A percentile compares a stretch with the other conserved stretches of the same genome.
phyloP scores from a whole-genome alignment of 2,888 invertebrate genomes.

The Ethmia dodecea region DNA sequence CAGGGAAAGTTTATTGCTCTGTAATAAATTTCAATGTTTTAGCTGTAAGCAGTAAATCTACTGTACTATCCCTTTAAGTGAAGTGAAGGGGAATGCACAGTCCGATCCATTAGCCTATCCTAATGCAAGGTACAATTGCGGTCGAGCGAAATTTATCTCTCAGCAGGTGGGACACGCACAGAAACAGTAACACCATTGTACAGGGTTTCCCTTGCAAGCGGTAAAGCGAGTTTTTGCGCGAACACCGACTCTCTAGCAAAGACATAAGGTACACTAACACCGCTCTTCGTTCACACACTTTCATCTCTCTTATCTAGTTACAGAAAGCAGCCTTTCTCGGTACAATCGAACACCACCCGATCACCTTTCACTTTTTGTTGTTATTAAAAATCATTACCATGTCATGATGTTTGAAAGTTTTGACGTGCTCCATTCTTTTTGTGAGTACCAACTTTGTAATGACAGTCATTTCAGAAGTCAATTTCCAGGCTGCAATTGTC shows the following conservation, averaged over 20 bases:
- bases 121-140: too few species aligned
- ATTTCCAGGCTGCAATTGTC: neutral
- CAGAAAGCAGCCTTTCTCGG: slow-evolving; percentile 56
- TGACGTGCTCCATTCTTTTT: slow-evolving; percentile 15
- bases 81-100: too few species aligned
- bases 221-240: slow-evolving; percentile 39
- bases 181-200: slow-evolving; percentile 27
- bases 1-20: too few species aligned
- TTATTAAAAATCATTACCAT: slow-evolving; percentile 60
- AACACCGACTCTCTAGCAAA: too few species aligned
- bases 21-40: too few species aligned
- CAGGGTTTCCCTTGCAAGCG: slow-evolving; percentile 50
- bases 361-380: slow-evolving; percentile 69
- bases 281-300: slow-evolving; percentile 59
- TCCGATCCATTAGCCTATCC: too few species aligned
- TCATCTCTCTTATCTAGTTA: slow-evolving; percentile 66
- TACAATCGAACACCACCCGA: slow-evolving; percentile 31
- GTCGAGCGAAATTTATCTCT: too few species aligned
- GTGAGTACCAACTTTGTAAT: slow-evolving; percentile 9
- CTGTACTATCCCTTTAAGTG: too few species aligned
- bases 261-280: too few species aligned
- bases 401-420: slow-evolving; percentile 45
- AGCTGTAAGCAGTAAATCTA: too few species aligned
- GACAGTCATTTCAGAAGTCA: slow-evolving; percentile 8
- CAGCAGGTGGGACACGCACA: slow-evolving; percentile 18